Base-by-base conservation (phyloP, 2,888 invertebrate species). In the Pseudolycoriella hygida region DNA sequence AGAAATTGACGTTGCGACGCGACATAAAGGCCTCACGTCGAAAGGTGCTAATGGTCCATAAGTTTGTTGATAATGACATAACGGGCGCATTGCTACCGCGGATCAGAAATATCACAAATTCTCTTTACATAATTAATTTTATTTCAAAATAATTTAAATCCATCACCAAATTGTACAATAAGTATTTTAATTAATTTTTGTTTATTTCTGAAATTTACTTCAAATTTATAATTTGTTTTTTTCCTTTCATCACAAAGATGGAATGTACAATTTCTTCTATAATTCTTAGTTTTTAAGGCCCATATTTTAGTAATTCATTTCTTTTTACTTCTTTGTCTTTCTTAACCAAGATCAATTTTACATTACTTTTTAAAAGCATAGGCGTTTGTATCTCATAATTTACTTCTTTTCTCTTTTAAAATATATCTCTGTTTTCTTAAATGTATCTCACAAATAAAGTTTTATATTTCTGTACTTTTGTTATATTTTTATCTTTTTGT, bases 131-230 rank as follows among this genome's bases (percentile, higher is more conserved):
- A 25, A 25, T 25, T 25, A 25, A 25, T 25, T 34, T 34, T 34
- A 34, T 34, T 34, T 34, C 12, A 34, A 34, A 34, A 34, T 34
- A 34, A 34, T 34, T 34, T 34, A 34, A 34, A 34, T 34, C 34
- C 34, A 34, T 34, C 34, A 34, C 34, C 34, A 34, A 25, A 25
- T 25, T 25, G 25, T 25, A 25, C 25, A 25, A 25, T 25, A 25
- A 25, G 25, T 25, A 6, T 25, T 6, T 4, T 25, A 25, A 25
- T 25, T 25, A 6, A 25, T 6, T 6, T 25, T 25, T 25, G 8
- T 25, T 8, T 25, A 4, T 25, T 25, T 25, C 25, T 25, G 25
- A 4, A 25, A 34, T 34, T 34, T 34, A 8, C 15, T 34, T 34
- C 15, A 8, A 8, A 3, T 34, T 34, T 34, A 14, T 14, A 34